Conservation (phyloP, 2,113 vertebrate genomes). For the Gallinago paraguaiae region DNA sequence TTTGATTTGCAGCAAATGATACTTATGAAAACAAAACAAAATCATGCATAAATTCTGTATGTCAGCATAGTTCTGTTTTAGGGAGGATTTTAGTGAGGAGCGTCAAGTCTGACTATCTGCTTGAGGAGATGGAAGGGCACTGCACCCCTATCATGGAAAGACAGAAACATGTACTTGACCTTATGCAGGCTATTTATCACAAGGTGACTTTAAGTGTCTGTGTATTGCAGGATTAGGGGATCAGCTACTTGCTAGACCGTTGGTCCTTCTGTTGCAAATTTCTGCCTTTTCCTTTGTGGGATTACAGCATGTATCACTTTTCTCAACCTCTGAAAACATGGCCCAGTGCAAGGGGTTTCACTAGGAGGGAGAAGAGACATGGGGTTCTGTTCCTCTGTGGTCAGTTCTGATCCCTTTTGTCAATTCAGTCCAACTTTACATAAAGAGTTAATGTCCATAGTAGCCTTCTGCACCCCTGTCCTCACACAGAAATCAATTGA, state of each 20-base stretch:
- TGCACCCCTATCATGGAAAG: neutral
- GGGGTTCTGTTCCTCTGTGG: neutral
- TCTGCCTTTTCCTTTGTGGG: neutral
- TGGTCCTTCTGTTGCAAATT: neutral
- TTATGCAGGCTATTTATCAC: neutral
- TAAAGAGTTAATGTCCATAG: neutral
- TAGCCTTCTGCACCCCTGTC: neutral
- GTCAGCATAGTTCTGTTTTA: neutral
- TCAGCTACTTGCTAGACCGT: neutral
- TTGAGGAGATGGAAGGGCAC: neutral
- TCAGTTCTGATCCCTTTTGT: neutral
- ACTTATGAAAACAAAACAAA: neutral
- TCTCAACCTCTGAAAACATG: neutral
- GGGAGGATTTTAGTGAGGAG: neutral
- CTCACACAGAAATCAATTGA: neutral
- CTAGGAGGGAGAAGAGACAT: neutral
- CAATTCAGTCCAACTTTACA: neutral
- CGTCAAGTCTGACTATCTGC: neutral
- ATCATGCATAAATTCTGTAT: neutral
- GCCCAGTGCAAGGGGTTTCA: neutral
- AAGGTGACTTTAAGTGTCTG: neutral
- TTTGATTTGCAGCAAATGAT: neutral
- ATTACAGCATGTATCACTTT: neutral
- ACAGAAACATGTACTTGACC: constrained; percentile 11
- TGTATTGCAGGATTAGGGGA: constrained; percentile 3